phyloP scores from a whole-genome alignment of 2,797 vertebrate species.

The Pseudocheirus occidentalis region DNA sequence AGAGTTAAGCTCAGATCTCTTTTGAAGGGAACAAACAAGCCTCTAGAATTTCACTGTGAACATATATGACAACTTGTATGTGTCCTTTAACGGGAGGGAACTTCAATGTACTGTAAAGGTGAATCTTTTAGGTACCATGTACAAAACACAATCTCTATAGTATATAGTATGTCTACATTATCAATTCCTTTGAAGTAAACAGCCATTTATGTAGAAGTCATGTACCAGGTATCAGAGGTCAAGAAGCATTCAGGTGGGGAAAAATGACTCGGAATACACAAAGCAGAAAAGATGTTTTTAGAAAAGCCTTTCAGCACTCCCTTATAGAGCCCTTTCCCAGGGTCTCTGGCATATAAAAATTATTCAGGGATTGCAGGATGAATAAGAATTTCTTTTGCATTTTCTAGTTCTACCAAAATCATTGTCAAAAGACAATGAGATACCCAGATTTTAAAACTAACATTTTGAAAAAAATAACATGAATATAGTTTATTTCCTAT shows the following conservation, averaged over 20 bases:
- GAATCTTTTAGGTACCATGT: neutral
- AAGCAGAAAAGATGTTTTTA: neutral
- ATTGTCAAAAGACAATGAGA: conserved; percentile 26
- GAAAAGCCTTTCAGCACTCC: neutral
- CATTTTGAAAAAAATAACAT: neutral
- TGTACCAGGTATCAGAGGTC: accelerated
- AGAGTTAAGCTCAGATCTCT: neutral
- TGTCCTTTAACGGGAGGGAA: neutral
- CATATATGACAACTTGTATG: neutral
- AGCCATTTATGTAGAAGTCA: neutral
- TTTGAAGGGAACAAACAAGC: neutral
- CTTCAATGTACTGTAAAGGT: neutral
- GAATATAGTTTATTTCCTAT: neutral
- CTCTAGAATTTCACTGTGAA: neutral
- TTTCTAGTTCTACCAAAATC: conserved; percentile 22
- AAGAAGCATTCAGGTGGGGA: neutral
- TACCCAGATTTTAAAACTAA: conserved; percentile 1
- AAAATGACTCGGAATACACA: neutral
- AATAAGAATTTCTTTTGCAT: conserved; percentile 10
- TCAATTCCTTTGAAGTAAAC: neutral
- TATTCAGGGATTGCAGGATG: neutral
- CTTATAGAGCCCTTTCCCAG: neutral
- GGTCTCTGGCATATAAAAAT: conserved; percentile 20
- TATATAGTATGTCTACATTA: neutral
- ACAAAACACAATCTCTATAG: neutral